Percentiles rank a stretch among this genome's conserved stretches.
phyloP scores from a whole-genome alignment of 2,113 vertebrate genomes.

The Echinops telfairi region DNA sequence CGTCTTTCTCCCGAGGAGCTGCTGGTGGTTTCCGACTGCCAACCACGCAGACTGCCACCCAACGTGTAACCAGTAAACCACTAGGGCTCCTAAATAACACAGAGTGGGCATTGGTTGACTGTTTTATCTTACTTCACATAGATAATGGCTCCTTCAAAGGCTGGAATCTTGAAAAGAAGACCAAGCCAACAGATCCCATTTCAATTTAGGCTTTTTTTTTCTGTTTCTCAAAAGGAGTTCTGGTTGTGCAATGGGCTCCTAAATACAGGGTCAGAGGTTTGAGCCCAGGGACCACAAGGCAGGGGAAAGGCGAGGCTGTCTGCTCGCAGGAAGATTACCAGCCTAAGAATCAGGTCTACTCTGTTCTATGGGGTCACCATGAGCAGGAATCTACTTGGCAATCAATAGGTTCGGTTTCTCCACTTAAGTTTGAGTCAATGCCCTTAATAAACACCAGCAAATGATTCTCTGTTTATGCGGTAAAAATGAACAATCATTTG shows the following conservation, averaged over 20 bases:
- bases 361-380: too few species aligned
- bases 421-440: neutral
- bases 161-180: neutral
- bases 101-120: neutral
- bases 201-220: neutral
- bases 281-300: too few species aligned
- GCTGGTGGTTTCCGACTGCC: too few species aligned
- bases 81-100: neutral
- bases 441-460: slow-evolving; percentile 27
- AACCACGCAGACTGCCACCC: too few species aligned
- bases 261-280: too few species aligned
- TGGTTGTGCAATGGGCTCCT: too few species aligned
- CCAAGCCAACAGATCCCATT: neutral
- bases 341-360: too few species aligned
- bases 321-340: too few species aligned
- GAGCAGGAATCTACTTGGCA: too few species aligned
- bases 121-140: neutral
- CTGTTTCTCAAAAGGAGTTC: neutral
- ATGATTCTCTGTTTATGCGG: neutral
- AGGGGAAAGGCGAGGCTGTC: too few species aligned
- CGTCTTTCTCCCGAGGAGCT: too few species aligned
- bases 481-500: neutral
- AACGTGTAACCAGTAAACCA: neutral
- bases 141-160: neutral
- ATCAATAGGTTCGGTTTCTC: neutral